Base-by-base conservation (phyloP, 2,797 vertebrate genomes). In the Tarsius wallacei region DNA sequence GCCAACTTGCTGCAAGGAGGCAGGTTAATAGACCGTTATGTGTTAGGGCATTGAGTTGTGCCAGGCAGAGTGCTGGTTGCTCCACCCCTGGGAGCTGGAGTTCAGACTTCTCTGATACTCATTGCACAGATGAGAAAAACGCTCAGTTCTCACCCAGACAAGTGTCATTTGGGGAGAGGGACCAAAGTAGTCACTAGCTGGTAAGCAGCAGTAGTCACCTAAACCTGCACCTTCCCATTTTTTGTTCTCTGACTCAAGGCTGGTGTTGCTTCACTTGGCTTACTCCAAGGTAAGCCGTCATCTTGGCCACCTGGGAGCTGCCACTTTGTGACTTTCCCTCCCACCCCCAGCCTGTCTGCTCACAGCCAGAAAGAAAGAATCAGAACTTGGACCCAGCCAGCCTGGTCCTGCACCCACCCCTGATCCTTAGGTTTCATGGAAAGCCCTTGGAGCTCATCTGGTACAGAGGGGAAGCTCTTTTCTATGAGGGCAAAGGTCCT, bases 81-180 rank as follows among this genome's bases (percentile, higher is more conserved):
- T 12, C 83, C 42, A 71, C 17, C 12, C 6, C 74, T 2, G 26
- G 42, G 42, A 42, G 42, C 0, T 42, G 53, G 57, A 84, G 49
- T 6, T 28, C 11, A 4, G 47, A 28, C 51, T 76, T 66, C 12
- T 81, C 36, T 47, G 47, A 14, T 21, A 36, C 71, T 42, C 53
- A 53, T 80, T 92, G 76, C 81, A 28, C 61, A 87, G 76, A 36
- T n/a, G 26, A 95, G 89, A 55, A 84, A 24, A 55, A 15, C 66
- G 24, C 49, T 42, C 87, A 2, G 10, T 63, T 83, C 70, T 70
- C 49, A 17, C 49, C 61, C 24, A 85, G 87, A 64, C 61, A n/a
- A 51, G 8, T 64, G 42, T 88, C 33, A 15, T 71, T 16, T 57
- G 7, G 47, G 33, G 22, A 80, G 12, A 76, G 53, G 70, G 53